These are phyloP conservation scores for Euproctis similis DNA, from an alignment of 2,888 invertebrate species.

Conservation along the genomic window DNA sequence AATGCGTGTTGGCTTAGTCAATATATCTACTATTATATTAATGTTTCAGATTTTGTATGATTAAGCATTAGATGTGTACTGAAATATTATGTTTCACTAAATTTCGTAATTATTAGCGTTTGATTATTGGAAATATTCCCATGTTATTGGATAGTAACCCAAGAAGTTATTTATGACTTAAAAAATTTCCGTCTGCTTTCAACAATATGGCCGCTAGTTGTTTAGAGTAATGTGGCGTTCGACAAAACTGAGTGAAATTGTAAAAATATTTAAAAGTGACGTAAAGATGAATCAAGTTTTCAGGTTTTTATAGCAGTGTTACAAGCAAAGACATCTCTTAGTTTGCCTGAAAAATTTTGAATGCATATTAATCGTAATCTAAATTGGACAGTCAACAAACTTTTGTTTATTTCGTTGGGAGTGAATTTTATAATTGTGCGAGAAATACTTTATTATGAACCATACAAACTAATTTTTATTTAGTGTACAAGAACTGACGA, in stretches of 20 bases:
- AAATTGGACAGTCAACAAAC: conserved; percentile 76
- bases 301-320: conserved; percentile 71
- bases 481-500: conserved; percentile 65
- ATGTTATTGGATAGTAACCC: too few species aligned
- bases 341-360: conserved; percentile 62
- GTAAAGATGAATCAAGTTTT: conserved; percentile 69
- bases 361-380: conserved; percentile 59
- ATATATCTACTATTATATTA: too few species aligned
- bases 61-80: too few species aligned
- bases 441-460: conserved; percentile 65
- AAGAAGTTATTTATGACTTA: too few species aligned
- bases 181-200: conserved; percentile 67
- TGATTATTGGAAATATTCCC: neutral
- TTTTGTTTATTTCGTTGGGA: conserved; percentile 73
- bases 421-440: conserved; percentile 59
- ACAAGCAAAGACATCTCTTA: conserved; percentile 56
- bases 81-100: too few species aligned
- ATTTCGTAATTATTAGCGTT: too few species aligned
- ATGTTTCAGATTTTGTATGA: too few species aligned
- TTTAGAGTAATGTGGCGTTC: conserved; percentile 76
- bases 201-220: conserved; percentile 76
- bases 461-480: conserved; percentile 58
- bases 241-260: conserved; percentile 71
- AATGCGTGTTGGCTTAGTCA: too few species aligned
- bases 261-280: conserved; percentile 65